Evolutionary conservation across 2,888 invertebrate genomes (phyloP).

Genomic region (Sisyra terminalis): DNA sequence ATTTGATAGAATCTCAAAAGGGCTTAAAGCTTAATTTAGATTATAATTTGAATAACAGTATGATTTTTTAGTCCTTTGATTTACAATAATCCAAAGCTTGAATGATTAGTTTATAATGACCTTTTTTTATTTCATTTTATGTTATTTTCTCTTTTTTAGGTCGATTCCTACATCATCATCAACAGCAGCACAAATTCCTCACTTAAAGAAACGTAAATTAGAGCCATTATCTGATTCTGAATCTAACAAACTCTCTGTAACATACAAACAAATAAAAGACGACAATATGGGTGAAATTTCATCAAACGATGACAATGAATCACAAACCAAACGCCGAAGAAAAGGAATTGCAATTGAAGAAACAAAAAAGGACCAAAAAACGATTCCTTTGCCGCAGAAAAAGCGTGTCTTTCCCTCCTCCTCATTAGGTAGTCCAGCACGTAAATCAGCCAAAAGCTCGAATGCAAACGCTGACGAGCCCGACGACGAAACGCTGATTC

Average conservation of each 20-base stretch:
- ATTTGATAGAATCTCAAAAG: slow-evolving; percentile 2
- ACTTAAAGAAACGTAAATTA: slow-evolving; percentile 53
- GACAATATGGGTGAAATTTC: slow-evolving; percentile 17
- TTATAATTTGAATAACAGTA: not conserved
- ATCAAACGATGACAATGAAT: slow-evolving; percentile 20
- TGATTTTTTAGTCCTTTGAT: too few species aligned
- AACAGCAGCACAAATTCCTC: slow-evolving; percentile 22
- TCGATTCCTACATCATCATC: slow-evolving; percentile 8
- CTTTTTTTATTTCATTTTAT: too few species aligned
- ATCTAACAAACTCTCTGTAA: slow-evolving; percentile 12
- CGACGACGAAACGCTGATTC: slow-evolving; percentile 68
- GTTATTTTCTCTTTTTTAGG: slow-evolving; percentile 6
- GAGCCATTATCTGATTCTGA: slow-evolving; percentile 32
- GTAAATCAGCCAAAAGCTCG: slow-evolving; percentile 16
- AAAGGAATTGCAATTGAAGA: slow-evolving; percentile 23
- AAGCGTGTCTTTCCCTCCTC: slow-evolving; percentile 31
- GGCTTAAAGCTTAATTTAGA: not conserved
- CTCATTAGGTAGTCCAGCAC: slow-evolving; percentile 21
- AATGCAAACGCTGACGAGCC: slow-evolving; percentile 21
- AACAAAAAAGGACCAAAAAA: slow-evolving; percentile 23
- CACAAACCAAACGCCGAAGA: slow-evolving; percentile 28
- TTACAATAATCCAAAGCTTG: too few species aligned
- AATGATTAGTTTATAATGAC: too few species aligned
- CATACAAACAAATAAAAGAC: slow-evolving; percentile 14
- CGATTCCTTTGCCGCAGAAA: slow-evolving; percentile 37